These are phyloP conservation scores for Platorchestia sp. DNA, from an alignment of 1,140 invertebrate species.

Conservation along the genomic window DNA sequence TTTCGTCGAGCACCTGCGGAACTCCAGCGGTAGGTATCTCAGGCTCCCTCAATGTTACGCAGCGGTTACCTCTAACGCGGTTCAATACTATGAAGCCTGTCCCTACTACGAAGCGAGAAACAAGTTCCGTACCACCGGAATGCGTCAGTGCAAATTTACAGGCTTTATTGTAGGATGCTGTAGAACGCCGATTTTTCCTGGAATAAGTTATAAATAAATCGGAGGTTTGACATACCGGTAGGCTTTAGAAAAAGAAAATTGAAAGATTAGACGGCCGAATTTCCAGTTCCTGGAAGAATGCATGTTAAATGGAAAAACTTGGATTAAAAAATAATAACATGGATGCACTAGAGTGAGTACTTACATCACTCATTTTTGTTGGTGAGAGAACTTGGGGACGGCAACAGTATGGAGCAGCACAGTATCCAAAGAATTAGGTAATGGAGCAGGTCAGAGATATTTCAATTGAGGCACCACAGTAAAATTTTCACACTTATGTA, in stretches of 20 bases:
- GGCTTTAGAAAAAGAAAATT: neutral
- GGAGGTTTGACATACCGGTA: neutral
- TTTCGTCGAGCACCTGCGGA: neutral
- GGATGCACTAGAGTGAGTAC: neutral
- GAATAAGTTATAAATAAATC: neutral
- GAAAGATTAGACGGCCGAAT: neutral
- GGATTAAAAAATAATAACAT: neutral
- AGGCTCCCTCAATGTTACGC: neutral
- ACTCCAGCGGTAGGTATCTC: neutral
- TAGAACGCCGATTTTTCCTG: neutral
- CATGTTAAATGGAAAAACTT: neutral
- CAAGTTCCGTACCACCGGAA: neutral
- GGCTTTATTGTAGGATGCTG: neutral
- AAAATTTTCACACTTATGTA: slow-evolving; percentile 27
- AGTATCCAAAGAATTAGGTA: slow-evolving; percentile 30
- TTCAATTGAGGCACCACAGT: slow-evolving; percentile 36
- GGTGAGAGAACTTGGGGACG: slow-evolving; percentile 24
- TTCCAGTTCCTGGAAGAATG: neutral
- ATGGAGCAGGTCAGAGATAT: slow-evolving; percentile 10
- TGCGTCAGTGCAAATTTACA: neutral
- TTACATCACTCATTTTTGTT: slow-evolving; percentile 33
- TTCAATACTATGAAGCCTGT: neutral
- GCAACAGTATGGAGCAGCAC: slow-evolving; percentile 24
- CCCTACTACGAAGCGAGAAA: neutral
- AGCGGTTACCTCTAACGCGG: neutral